Conservation (phyloP, 2,888 invertebrate genomes). For the Galeruca laticollis region DNA sequence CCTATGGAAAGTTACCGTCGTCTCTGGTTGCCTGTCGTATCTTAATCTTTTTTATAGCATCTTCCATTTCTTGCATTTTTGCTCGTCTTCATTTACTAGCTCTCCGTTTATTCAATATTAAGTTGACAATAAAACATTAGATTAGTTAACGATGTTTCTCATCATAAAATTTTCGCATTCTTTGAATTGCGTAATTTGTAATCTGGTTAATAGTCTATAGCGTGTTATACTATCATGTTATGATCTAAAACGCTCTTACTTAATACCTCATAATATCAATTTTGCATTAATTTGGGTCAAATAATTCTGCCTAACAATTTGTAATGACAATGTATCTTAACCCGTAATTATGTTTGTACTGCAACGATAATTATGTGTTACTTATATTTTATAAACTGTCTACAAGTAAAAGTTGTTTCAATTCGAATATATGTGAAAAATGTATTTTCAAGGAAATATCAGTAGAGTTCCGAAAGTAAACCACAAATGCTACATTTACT, state of each 20-base stretch:
- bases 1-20: no score
- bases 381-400: slow-evolving; percentile 8
- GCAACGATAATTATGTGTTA: slow-evolving; percentile 11
- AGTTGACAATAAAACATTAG: no score
- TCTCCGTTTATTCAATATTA: no score
- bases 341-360: slow-evolving; percentile 28
- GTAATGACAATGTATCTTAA: slow-evolving; percentile 35
- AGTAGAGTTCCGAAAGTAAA: slow-evolving; percentile 10
- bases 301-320: slow-evolving; percentile 38
- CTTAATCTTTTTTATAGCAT: no score
- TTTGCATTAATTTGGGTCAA: slow-evolving; percentile 38
- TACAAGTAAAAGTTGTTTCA: slow-evolving; percentile 36
- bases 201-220: background rate
- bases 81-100: no score
- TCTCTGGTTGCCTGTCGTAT: no score
- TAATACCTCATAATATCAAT: slow-evolving; percentile 32
- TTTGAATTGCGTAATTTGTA: slow-evolving; percentile 10
- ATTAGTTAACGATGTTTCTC: no score
- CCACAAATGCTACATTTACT: slow-evolving; percentile 5
- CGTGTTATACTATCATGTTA: background rate
- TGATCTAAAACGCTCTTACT: slow-evolving; percentile 18
- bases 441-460: slow-evolving; percentile 12
- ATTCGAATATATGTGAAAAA: background rate
- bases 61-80: no score
- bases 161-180: background rate